Percentiles rank a stretch among this genome's conserved stretches.
phyloP scores from a whole-genome alignment of 1,140 invertebrate species.

The Camponotus floridanus region DNA sequence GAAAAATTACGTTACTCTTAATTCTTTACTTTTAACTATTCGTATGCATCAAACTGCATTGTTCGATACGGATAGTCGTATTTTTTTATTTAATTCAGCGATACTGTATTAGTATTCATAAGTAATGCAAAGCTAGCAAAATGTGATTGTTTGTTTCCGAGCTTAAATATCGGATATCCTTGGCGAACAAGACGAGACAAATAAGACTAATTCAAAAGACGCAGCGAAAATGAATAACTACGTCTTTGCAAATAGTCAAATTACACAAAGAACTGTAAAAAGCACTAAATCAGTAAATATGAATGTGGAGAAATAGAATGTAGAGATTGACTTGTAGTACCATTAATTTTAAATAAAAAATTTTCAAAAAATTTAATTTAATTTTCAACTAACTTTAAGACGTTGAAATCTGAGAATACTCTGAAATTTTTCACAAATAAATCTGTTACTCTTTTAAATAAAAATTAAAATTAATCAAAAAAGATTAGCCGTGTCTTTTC shows the following conservation, averaged over 20 bases:
- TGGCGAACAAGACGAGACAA: background rate
- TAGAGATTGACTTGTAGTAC: background rate
- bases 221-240: background rate
- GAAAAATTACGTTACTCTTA: conserved; percentile 14
- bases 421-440: background rate
- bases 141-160: background rate
- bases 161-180: background rate
- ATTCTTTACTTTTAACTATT: background rate
- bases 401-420: background rate
- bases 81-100: conserved; percentile 9
- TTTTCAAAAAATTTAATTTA: conserved; percentile 2
- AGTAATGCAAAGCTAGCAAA: background rate
- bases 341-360: background rate
- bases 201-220: conserved; percentile 11
- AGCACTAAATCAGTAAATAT: background rate
- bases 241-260: background rate
- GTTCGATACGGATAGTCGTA: background rate
- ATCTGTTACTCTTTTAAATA: background rate
- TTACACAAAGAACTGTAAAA: background rate
- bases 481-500: background rate
- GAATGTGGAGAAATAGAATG: background rate
- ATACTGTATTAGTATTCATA: background rate
- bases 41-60: background rate
- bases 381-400: background rate
- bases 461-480: background rate